These are phyloP conservation scores for Monopis laevigella DNA, from an alignment of 2,888 invertebrate genomes.

Conservation along the genomic window DNA sequence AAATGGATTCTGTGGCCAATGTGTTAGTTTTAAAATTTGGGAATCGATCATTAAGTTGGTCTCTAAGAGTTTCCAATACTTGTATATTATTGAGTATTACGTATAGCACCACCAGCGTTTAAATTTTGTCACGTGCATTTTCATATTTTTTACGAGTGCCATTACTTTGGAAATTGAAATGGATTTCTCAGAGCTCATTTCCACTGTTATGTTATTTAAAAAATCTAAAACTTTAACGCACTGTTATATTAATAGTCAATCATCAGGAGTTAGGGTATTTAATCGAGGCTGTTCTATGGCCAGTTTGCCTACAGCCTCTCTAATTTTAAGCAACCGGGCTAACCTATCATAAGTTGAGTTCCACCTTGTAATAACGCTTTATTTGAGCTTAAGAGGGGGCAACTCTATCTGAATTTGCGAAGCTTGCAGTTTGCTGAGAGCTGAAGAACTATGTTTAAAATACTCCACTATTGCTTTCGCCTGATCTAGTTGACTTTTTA, in stretches of 20 bases:
- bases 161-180: constrained; percentile 5
- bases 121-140: neutral
- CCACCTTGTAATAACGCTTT: constrained; percentile 2
- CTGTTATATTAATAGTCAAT: constrained; percentile 5
- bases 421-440: neutral
- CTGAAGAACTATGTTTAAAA: constrained; percentile 12
- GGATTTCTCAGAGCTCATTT: constrained; percentile 10
- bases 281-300: constrained; percentile 7
- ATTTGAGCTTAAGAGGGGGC: constrained; percentile 8
- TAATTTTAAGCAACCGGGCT: neutral
- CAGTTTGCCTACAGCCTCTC: neutral
- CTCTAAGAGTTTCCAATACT: neutral
- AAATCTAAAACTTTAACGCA: constrained; percentile 4
- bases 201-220: constrained; percentile 9
- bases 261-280: constrained; percentile 5
- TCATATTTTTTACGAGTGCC: constrained; percentile 3
- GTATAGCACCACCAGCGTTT: no score
- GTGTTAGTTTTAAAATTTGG: neutral
- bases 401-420: constrained; percentile 7
- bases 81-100: no score
- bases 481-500: constrained; percentile 6
- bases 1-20: constrained; percentile 4
- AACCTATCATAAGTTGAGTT: neutral
- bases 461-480: constrained; percentile 9
- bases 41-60: constrained; percentile 3